Percentiles rank a stretch among this genome's conserved stretches.
Evolutionary conservation across 2,113 vertebrate genomes (phyloP).

Genomic region (Lontra canadensis): DNA sequence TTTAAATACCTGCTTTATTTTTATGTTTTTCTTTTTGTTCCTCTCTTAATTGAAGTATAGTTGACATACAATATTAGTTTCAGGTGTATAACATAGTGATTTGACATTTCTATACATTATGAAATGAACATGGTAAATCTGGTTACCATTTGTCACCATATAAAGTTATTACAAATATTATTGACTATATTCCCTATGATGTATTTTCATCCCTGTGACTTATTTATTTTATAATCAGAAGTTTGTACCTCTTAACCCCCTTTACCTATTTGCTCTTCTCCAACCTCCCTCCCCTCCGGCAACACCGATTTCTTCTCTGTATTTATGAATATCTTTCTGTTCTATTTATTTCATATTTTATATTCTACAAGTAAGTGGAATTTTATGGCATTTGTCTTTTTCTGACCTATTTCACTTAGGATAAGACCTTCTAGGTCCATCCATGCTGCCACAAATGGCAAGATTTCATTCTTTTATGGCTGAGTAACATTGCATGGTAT

Average conservation of each 20-base stretch:
- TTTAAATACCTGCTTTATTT: background rate
- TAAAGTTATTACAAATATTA: background rate
- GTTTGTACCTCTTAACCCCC: background rate
- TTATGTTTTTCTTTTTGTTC: background rate
- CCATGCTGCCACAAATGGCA: background rate
- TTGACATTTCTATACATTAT: background rate
- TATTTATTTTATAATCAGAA: background rate
- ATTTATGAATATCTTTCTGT: background rate
- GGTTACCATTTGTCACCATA: background rate
- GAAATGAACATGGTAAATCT: background rate
- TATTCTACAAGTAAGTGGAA: background rate
- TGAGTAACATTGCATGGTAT: background rate
- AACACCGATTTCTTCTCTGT: background rate
- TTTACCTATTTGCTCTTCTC: background rate
- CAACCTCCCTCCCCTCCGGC: background rate
- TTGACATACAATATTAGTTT: background rate
- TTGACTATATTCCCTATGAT: background rate
- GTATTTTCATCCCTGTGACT: background rate
- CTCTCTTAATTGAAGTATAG: background rate
- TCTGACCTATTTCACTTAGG: background rate
- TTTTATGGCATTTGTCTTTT: background rate
- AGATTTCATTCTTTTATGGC: background rate
- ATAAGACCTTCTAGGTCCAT: background rate
- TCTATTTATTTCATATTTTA: background rate
- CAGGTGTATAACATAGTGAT: background rate